Base-by-base conservation (phyloP, 2,888 invertebrate species). In the Apotomis betuletana region DNA sequence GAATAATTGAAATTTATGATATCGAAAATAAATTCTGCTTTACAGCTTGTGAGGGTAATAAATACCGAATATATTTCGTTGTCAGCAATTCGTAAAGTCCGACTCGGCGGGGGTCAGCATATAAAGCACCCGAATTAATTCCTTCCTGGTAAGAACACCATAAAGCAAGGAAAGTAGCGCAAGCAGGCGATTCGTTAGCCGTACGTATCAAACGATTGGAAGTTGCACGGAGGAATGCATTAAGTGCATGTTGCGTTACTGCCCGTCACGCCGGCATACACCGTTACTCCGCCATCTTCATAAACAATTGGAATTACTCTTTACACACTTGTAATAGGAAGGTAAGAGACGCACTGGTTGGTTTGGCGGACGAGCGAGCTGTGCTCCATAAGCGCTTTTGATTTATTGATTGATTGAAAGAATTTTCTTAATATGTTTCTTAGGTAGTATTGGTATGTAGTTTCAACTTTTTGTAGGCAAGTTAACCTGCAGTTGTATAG, bases 191-290 rank as follows among this genome's bases (percentile, higher is more conserved):
- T 83, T 77, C 76, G 75, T 78, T 78, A 77, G 76, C 78, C 44
- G 71, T 52, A 69, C 55, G 70, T 49, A 80, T 78, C 74, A 74
- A 75, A 78, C 74, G 74, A 75, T 74, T 78, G 75, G 69, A 65
- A 73, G 44, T 62, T 73, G 69, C 70, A 62, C 65, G 77, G 79
- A 84, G 84, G 87, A 89, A 90, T 90, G 88, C 87, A 85, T 70
- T 79, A 75, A 74, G 82, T 81, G 85, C 87, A 87, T 85, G 85
- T 84, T 79, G 81, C 74, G 81, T 76, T 71, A 41, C 70, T 82
- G 83, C 83, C 81, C 87, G 83, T 86, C 88, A 87, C 83, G 85
- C 81, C 77, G 77, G 81, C 79, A 78, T 79, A 78, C 77, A 88
- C 90, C 87, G 90, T 89, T 90, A 90, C 75, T 71, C 76, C 67